Percentiles rank a stretch among this genome's conserved stretches.
Evolutionary conservation across 92 coral and sea anemone genomes (phyloP).

Genomic region (Porites cylindrica): DNA sequence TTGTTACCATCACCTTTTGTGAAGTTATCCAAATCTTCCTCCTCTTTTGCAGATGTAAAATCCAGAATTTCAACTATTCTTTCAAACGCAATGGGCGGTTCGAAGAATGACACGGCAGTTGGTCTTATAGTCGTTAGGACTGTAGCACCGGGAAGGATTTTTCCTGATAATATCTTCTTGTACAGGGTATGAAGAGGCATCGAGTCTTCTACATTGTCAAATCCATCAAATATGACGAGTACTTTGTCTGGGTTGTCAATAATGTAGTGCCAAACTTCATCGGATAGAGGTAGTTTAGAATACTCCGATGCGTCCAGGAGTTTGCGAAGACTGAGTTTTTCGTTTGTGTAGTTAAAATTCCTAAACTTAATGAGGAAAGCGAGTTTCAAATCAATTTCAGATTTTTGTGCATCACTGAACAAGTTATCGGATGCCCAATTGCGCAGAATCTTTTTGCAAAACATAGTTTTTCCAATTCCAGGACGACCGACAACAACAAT

Average conservation of each 20-base stretch:
- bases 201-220: constrained; percentile 12
- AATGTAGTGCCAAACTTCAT: constrained; percentile 15
- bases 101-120: neutral
- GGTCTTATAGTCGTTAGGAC: no score
- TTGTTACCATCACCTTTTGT: neutral
- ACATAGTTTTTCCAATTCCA: no score
- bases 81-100: neutral
- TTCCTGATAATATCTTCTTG: neutral
- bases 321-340: neutral
- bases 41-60: neutral
- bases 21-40: neutral
- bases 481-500: no score
- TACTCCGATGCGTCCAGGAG: constrained; percentile 18
- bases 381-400: neutral
- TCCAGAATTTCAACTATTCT: constrained; percentile 3
- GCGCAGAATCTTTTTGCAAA: no score
- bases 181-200: constrained; percentile 3
- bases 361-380: constrained; percentile 32
- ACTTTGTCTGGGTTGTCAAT: no score
- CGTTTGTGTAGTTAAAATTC: neutral
- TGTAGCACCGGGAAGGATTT: no score
- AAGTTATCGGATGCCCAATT: neutral
- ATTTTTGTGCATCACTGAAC: neutral
- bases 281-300: neutral
- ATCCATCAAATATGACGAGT: constrained; percentile 60